phyloP scores from a whole-genome alignment of 2,797 vertebrate genomes.

The Valencia hispanica region DNA sequence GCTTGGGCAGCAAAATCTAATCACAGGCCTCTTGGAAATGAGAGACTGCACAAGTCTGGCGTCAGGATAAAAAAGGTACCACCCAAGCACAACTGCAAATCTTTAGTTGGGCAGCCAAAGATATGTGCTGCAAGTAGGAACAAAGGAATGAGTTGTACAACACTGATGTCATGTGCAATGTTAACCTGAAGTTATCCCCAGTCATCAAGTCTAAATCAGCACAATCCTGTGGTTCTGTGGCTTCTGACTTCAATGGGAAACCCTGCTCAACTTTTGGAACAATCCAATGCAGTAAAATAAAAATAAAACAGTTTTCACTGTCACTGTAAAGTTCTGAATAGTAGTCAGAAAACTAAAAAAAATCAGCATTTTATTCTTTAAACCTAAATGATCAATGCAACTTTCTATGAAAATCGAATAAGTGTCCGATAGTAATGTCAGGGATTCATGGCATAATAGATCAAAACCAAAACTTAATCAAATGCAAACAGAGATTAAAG shows the following conservation, averaged over 20 bases:
- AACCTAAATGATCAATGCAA: background rate
- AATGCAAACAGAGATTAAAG: background rate
- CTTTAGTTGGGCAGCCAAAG: slow-evolving; percentile 17
- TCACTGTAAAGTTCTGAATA: background rate
- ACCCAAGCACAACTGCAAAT: slow-evolving; percentile 21
- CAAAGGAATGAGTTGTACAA: slow-evolving; percentile 22
- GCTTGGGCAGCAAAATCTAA: slow-evolving; percentile 47
- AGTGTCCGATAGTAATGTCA: rapidly evolving
- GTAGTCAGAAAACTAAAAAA: background rate
- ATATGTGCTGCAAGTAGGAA: background rate
- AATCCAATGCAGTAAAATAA: background rate
- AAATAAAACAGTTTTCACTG: background rate
- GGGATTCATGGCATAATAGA: background rate
- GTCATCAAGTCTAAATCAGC: background rate
- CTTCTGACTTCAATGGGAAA: background rate
- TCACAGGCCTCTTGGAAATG: slow-evolving; percentile 3
- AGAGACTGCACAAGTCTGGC: background rate
- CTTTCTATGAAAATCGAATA: background rate
- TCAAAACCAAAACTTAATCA: slow-evolving; percentile 7
- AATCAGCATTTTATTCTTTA: background rate
- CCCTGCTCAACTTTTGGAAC: background rate
- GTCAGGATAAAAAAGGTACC: slow-evolving; percentile 22
- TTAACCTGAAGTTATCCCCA: background rate
- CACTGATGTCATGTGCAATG: slow-evolving; percentile 10
- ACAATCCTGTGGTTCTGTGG: slow-evolving; percentile 2